A percentile compares a stretch with the other conserved stretches of the same genome.
Conservation (phyloP, 2,797 vertebrate species). For the Sebastolobus altivelis region DNA sequence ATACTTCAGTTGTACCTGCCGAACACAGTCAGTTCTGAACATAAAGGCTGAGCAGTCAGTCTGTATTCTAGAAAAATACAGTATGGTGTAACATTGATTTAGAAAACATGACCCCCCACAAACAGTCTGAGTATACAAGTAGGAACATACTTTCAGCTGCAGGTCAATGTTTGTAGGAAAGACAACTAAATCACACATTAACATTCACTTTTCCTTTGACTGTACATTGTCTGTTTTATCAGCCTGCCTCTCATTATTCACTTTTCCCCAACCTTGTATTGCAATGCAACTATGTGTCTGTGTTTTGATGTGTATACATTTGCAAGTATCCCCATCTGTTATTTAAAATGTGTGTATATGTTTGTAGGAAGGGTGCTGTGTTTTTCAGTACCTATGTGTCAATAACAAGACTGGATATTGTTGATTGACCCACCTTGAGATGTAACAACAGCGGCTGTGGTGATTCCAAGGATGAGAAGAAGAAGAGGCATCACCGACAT, state of each 20-base stretch:
- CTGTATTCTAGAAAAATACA: background rate
- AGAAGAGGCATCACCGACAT: slow-evolving; percentile 65
- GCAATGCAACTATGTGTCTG: background rate
- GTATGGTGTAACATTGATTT: background rate
- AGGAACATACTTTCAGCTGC: background rate
- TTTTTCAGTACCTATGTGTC: background rate
- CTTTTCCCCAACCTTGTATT: background rate
- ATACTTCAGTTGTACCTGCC: background rate
- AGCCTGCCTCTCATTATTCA: background rate
- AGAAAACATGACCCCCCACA: background rate
- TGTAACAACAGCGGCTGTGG: slow-evolving; percentile 48
- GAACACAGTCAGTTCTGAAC: background rate
- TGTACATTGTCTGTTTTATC: background rate
- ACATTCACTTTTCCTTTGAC: background rate
- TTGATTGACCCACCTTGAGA: slow-evolving; percentile 79
- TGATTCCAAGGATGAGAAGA: slow-evolving; percentile 76
- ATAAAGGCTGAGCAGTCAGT: background rate
- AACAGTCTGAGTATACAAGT: background rate
- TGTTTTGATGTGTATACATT: background rate
- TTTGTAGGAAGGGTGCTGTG: background rate
- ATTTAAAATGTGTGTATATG: background rate
- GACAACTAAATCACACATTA: background rate
- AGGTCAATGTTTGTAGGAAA: background rate
- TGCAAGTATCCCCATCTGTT: background rate
- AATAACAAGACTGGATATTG: background rate